Percentiles rank a stretch among this genome's conserved stretches.
These are phyloP conservation scores for Aspidoscelis tigris DNA, from an alignment of 2,113 vertebrate species.

Conservation along the genomic window DNA sequence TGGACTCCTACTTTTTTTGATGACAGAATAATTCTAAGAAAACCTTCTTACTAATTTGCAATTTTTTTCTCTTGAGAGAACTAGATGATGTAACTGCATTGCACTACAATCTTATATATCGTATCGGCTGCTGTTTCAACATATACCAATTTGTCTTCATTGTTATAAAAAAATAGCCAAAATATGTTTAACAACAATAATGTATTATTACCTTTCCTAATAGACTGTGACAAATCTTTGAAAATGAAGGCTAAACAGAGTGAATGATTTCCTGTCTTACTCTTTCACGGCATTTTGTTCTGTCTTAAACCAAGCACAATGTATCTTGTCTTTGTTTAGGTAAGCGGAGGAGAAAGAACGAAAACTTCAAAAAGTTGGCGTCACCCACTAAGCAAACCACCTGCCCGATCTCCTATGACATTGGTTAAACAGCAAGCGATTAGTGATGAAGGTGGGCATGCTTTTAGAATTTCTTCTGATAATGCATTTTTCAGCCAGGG, in stretches of 20 bases:
- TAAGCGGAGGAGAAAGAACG: constrained; percentile 59
- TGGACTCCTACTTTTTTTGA: background rate
- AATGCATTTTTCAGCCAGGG: background rate
- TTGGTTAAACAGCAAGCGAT: constrained; percentile 88
- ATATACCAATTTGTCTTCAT: background rate
- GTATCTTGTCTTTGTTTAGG: constrained; percentile 48
- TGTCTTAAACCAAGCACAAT: background rate
- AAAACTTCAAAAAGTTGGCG: constrained; percentile 78
- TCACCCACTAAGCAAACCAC: constrained; percentile 81
- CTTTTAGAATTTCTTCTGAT: background rate
- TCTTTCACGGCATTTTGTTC: background rate
- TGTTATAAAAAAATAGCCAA: background rate
- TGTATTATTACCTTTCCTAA: background rate
- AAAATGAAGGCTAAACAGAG: background rate
- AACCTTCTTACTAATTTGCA: too few species aligned
- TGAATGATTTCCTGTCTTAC: background rate
- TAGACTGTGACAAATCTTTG: background rate
- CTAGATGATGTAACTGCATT: background rate
- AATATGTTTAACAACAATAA: background rate
- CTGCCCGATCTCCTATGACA: constrained; percentile 87
- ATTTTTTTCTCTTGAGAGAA: background rate
- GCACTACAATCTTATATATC: background rate
- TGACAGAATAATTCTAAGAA: background rate
- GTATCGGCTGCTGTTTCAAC: background rate
- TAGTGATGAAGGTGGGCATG: constrained; percentile 88